Conservation (phyloP, 2,113 vertebrate species). For the Anoura caudifer region DNA sequence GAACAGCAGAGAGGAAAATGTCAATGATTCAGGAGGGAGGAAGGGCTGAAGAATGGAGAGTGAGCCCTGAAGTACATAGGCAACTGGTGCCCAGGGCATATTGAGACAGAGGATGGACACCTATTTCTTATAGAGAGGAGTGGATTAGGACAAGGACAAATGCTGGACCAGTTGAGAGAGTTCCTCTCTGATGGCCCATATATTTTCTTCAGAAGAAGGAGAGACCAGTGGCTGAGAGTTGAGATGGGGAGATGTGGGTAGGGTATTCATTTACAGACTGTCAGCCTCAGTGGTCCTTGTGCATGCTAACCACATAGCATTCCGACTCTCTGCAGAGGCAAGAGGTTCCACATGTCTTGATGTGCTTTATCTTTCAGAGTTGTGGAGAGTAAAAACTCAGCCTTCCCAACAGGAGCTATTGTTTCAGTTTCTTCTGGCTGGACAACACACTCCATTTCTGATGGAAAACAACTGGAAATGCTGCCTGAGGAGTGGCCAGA, state of each 20-base stretch:
- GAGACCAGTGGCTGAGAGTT: background rate
- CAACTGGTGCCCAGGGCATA: background rate
- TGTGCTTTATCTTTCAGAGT: conserved; percentile 78
- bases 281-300: background rate
- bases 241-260: background rate
- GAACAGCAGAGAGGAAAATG: background rate
- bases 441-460: conserved; percentile 85
- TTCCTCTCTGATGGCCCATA: background rate
- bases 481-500: conserved; percentile 84
- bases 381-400: conserved; percentile 87
- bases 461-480: conserved; percentile 77
- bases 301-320: background rate
- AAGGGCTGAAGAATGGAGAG: background rate
- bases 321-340: background rate
- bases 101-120: background rate
- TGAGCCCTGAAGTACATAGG: background rate
- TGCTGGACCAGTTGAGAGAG: background rate
- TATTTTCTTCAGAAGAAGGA: background rate
- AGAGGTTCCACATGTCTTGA: background rate
- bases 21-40: background rate
- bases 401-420: conserved; percentile 80
- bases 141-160: background rate
- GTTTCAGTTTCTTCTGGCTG: conserved; percentile 82
- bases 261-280: background rate
- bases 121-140: background rate